Base-by-base conservation (phyloP, 2,888 invertebrate species). In the Caenorhabditis becei region DNA sequence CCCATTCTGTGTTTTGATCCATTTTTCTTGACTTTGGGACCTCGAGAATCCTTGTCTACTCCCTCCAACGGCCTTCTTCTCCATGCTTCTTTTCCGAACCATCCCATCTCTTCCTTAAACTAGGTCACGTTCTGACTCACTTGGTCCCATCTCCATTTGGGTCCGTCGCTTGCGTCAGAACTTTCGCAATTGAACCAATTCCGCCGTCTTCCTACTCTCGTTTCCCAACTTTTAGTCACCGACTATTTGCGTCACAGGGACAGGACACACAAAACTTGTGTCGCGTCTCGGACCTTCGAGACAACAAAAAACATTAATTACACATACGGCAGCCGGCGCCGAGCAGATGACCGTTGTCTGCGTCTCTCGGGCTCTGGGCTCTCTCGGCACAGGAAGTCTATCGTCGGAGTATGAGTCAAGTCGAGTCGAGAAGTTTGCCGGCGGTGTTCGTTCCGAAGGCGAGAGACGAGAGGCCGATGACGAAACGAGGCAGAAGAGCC, bases 241-340 rank as follows among this genome's bases (percentile, higher is more conserved):
- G 51, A 20, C 69, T 69, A 69, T 69, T 69, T 69, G 69, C 69
- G 69, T 69, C 69, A 69, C 47, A 63, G 23, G 32, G 32, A 32
- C 4, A 10, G 32, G 32, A 32, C 32, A 32, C 32, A 10, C 5
- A n/a, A 32, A 51, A 51, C 51, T 53, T 37, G 14, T 53, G 35
- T 26, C n/a, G 5, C 24, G 18, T 24, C 28, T 5, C 26, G 18
- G 35, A n/a, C n/a, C n/a, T n/a, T n/a, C n/a, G n/a, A n/a, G n/a
- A 67, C 67, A 67, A 59, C 69, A 51, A 51, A 59, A 69, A 69
- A 69, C 69, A 69, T 59, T 69, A 69, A 69, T 69, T 69, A 69
- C 69, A 32, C 32, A 32, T 10, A 32, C 14, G 14, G 59, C 69
- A 16, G 66, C 23, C n/a, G n/a, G n/a, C n/a, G n/a, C n/a, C n/a